A percentile compares a stretch with the other conserved stretches of the same genome.
phyloP scores from a whole-genome alignment of 2,113 vertebrate genomes.

The Porphyrio hochstetteri region DNA sequence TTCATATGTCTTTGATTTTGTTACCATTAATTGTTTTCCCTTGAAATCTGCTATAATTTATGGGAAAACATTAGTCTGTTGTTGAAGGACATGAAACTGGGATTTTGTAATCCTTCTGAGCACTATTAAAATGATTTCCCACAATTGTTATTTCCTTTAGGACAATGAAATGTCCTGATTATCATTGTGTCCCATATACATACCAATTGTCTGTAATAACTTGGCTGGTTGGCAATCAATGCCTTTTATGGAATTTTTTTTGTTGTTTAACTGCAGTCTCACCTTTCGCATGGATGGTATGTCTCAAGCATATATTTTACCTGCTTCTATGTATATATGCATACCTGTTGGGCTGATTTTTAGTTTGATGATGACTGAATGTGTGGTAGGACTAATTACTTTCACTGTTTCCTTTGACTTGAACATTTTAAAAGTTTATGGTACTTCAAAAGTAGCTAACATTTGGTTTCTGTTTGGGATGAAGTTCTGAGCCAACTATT shows the following conservation, averaged over 20 bases:
- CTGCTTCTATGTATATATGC: background rate
- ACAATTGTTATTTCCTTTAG: conserved; percentile 34
- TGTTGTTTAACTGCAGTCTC: background rate
- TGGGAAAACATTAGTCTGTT: background rate
- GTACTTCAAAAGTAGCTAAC: background rate
- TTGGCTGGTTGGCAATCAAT: background rate
- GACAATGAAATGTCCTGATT: background rate
- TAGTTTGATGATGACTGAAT: background rate
- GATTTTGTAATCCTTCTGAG: conserved; percentile 39
- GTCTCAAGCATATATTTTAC: background rate
- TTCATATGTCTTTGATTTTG: conserved; percentile 10
- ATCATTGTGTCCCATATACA: background rate
- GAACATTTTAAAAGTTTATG: background rate
- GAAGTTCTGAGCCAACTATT: background rate
- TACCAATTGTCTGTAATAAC: background rate
- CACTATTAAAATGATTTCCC: conserved; percentile 5
- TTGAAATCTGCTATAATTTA: conserved; percentile 27
- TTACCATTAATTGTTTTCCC: background rate
- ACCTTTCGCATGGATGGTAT: background rate
- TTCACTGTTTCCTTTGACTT: background rate
- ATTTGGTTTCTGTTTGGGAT: conserved; percentile 39
- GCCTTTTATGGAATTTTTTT: background rate
- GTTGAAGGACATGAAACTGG: background rate
- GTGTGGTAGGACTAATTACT: background rate
- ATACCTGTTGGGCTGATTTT: background rate